phyloP scores from a whole-genome alignment of 2,888 invertebrate genomes.

The Eretmocerus hayati region DNA sequence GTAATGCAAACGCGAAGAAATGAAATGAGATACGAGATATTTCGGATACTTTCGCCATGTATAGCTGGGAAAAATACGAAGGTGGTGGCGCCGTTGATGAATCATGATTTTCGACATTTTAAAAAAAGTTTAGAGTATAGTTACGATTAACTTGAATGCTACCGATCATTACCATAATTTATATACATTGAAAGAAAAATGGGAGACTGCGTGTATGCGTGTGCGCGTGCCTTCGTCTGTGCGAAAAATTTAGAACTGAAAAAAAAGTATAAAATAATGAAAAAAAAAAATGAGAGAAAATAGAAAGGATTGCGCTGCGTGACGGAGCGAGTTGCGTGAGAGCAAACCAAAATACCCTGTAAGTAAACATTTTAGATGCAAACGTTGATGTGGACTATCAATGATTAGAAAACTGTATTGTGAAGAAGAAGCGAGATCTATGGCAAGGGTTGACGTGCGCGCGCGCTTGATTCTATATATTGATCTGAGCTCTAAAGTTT shows the following conservation, averaged over 20 bases:
- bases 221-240: too few relatives aligned
- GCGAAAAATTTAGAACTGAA: conserved; percentile 4
- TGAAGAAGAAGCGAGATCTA: not conserved
- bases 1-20: too few relatives aligned
- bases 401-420: conserved; percentile 5
- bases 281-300: conserved; percentile 3
- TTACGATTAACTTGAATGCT: conserved; percentile 31
- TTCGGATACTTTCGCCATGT: too few relatives aligned
- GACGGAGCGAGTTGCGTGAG: conserved; percentile 33
- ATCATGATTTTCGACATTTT: conserved; percentile 24
- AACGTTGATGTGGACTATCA: conserved; percentile 21
- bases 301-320: conserved; percentile 26
- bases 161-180: conserved; percentile 48
- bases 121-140: conserved; percentile 19
- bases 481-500: too few relatives aligned
- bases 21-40: too few relatives aligned
- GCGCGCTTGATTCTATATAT: too few relatives aligned
- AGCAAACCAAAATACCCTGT: conserved; percentile 44
- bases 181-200: conserved; percentile 40
- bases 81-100: conserved; percentile 29
- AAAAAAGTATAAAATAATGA: conserved; percentile 13
- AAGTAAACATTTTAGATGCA: conserved; percentile 38
- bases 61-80: too few relatives aligned
- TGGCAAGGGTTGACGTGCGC: too few relatives aligned
- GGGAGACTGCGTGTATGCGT: conserved; percentile 14